Evolutionary conservation across 1,140 invertebrate species (phyloP).

Genomic region (Euwallacea similis): DNA sequence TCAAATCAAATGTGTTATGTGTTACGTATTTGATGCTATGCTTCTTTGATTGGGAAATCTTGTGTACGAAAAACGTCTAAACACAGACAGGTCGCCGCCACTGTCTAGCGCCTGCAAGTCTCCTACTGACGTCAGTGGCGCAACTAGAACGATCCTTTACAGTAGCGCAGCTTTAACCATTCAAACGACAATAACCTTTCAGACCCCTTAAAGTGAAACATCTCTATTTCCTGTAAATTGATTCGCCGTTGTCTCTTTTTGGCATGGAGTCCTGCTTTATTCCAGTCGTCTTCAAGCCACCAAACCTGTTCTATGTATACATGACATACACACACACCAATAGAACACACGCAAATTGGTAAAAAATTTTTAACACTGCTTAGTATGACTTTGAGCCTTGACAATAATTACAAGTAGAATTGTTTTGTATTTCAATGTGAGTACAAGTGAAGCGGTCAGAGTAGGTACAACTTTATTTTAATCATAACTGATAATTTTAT

Average conservation of each 20-base stretch:
- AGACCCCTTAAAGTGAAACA: constrained; percentile 12
- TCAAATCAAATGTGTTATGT: too few relatives aligned
- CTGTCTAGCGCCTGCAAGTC: constrained; percentile 6
- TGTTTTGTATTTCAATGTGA: too few relatives aligned
- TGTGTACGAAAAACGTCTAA: neutral
- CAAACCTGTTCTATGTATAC: neutral
- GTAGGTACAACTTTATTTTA: neutral
- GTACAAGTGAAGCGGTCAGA: neutral
- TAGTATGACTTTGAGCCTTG: too few relatives aligned
- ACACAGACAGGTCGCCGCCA: neutral
- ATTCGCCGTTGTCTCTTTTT: constrained; percentile 13
- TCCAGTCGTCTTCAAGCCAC: constrained; percentile 20
- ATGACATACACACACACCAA: too few relatives aligned
- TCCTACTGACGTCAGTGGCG: constrained; percentile 15
- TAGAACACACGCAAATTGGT: too few relatives aligned
- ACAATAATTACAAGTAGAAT: too few relatives aligned
- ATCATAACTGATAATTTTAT: constrained; percentile 9
- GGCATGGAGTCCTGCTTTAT: constrained; percentile 11
- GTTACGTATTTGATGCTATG: too few relatives aligned
- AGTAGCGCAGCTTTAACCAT: constrained; percentile 18
- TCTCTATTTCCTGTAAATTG: constrained; percentile 29
- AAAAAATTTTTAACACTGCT: too few relatives aligned
- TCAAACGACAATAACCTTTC: constrained; percentile 19
- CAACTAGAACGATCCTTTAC: neutral
- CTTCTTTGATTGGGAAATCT: too few relatives aligned